A percentile compares a stretch with the other conserved stretches of the same genome.
Evolutionary conservation across 2,113 vertebrate species (phyloP).

Genomic region (Pionites leucogaster): DNA sequence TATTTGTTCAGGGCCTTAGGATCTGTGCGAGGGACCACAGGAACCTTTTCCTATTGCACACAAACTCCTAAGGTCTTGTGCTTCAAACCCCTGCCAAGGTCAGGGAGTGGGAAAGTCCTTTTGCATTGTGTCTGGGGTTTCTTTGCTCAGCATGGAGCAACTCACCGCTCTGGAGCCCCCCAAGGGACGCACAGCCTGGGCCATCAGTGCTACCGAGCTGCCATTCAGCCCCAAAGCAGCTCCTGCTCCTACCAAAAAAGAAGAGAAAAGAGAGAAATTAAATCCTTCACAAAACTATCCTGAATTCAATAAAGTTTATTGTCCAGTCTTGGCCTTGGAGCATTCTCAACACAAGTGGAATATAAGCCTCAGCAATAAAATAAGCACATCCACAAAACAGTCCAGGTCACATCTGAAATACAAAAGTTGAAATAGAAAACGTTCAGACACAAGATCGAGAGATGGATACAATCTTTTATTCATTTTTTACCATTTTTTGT

Average conservation of each 20-base stretch:
- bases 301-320: background rate
- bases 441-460: background rate
- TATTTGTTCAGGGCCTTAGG: background rate
- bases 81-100: background rate
- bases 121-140: background rate
- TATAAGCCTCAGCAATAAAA: background rate
- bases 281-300: background rate
- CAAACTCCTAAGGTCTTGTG: background rate
- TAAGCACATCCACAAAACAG: background rate
- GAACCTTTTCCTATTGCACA: background rate
- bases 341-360: background rate
- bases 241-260: background rate
- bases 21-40: background rate
- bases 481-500: background rate
- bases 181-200: background rate
- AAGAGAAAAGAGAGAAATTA: background rate
- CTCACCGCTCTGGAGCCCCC: background rate
- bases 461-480: constrained; percentile 26
- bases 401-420: background rate
- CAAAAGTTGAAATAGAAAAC: constrained; percentile 2
- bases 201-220: background rate
- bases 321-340: background rate
- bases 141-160: background rate
- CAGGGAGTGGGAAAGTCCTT: background rate
- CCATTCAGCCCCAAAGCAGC: background rate